Conservation (phyloP, 64 coral and sea anemone species). For the Dendrophyllia cribrosa region DNA sequence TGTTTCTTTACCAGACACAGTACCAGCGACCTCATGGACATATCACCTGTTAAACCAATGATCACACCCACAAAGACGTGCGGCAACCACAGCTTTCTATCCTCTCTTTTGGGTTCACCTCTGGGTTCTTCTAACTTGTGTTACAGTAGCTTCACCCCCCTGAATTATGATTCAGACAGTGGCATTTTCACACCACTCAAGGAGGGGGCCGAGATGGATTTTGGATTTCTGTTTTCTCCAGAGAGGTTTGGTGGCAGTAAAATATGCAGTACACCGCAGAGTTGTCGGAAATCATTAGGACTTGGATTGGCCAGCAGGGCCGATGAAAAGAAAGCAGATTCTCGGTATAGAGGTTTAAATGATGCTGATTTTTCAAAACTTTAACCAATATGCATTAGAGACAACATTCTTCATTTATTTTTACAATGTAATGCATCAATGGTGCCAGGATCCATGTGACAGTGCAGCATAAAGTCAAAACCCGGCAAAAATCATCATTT, state of each 20-base stretch:
- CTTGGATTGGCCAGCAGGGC: conserved; percentile 47
- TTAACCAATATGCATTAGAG: not conserved
- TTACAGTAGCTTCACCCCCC: conserved; percentile 66
- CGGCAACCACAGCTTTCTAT: conserved; percentile 19
- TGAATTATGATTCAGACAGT: conserved; percentile 69
- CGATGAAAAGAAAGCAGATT: not conserved
- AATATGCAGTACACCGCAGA: conserved; percentile 58
- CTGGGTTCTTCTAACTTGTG: conserved; percentile 13
- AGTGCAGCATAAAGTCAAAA: no score
- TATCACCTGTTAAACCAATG: conserved; percentile 63
- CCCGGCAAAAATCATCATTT: no score
- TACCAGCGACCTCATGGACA: not conserved
- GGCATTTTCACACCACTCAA: conserved; percentile 82
- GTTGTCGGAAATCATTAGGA: conserved; percentile 81
- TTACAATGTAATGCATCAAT: no score
- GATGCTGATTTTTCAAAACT: conserved; percentile 20
- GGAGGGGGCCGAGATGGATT: conserved; percentile 74
- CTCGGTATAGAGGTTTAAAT: not conserved
- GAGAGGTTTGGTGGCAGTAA: conserved; percentile 51
- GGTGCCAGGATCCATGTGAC: no score
- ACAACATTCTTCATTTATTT: no score
- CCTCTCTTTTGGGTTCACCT: conserved; percentile 72
- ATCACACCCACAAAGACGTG: conserved; percentile 52
- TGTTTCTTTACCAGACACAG: not conserved
- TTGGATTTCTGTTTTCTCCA: conserved; percentile 52